Evolutionary conservation across 2,797 vertebrate species (phyloP).

Genomic region (Girardinus metallicus): DNA sequence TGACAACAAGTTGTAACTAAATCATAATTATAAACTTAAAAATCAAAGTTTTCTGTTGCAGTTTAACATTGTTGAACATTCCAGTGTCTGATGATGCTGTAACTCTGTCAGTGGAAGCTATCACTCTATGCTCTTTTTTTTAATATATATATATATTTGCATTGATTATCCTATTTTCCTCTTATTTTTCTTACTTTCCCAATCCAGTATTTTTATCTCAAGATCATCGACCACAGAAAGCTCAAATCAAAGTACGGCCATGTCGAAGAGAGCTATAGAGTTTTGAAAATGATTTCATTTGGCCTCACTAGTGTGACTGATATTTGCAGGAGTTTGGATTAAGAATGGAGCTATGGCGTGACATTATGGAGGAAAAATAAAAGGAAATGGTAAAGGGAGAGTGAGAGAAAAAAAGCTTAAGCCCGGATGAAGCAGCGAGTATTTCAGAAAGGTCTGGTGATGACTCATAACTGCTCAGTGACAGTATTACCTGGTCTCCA

Average conservation of each 20-base stretch:
- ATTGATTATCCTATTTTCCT: background rate
- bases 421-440: slow-evolving; percentile 22
- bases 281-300: background rate
- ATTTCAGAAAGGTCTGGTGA: slow-evolving; percentile 44
- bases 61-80: background rate
- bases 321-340: slow-evolving; percentile 8
- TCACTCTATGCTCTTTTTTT: background rate
- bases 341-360: background rate
- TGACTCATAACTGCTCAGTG: slow-evolving; percentile 65
- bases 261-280: background rate
- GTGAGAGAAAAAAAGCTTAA: background rate
- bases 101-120: background rate
- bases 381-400: slow-evolving; percentile 1
- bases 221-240: background rate
- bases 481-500: slow-evolving; percentile 44
- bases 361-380: slow-evolving; percentile 2
- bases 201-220: background rate
- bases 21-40: background rate
- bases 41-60: background rate
- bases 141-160: background rate
- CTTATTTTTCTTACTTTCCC: background rate
- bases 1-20: background rate
- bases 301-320: background rate
- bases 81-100: background rate
- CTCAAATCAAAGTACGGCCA: background rate